These are phyloP conservation scores for Chaetogeoica ovagalla DNA, from an alignment of 2,888 invertebrate genomes.

Conservation along the genomic window DNA sequence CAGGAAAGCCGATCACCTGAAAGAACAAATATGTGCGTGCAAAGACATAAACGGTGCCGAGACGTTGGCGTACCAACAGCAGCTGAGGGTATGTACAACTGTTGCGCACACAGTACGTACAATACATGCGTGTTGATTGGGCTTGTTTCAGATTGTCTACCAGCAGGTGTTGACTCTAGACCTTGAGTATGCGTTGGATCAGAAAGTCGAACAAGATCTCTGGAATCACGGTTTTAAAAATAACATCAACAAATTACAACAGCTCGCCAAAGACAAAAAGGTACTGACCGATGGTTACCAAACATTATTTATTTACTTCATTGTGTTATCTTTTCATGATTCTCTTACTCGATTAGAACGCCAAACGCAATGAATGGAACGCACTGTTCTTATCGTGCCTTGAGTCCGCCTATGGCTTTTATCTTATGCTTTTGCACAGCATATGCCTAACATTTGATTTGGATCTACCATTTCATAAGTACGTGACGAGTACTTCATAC, in stretches of 20 bases:
- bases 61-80: conserved; percentile 63
- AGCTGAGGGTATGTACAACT: conserved; percentile 59
- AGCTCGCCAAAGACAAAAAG: conserved; percentile 77
- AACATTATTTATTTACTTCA: neutral
- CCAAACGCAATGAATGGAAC: conserved; percentile 74
- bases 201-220: conserved; percentile 85
- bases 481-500: conserved; percentile 57
- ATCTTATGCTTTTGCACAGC: conserved; percentile 78
- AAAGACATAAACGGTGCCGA: conserved; percentile 64
- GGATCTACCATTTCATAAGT: conserved; percentile 74
- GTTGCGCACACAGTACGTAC: neutral
- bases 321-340: neutral
- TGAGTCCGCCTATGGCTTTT: conserved; percentile 84
- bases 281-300: conserved; percentile 8
- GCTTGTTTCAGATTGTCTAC: conserved; percentile 64
- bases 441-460: conserved; percentile 79
- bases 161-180: conserved; percentile 77
- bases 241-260: conserved; percentile 78
- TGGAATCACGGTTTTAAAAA: conserved; percentile 89
- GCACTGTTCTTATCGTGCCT: conserved; percentile 78
- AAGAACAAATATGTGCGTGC: conserved; percentile 69
- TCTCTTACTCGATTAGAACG: conserved; percentile 63
- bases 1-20: conserved; percentile 76
- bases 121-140: neutral
- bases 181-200: conserved; percentile 83